Base-by-base conservation (phyloP, 1,140 invertebrate genomes). In the Phthorimaea operculella region DNA sequence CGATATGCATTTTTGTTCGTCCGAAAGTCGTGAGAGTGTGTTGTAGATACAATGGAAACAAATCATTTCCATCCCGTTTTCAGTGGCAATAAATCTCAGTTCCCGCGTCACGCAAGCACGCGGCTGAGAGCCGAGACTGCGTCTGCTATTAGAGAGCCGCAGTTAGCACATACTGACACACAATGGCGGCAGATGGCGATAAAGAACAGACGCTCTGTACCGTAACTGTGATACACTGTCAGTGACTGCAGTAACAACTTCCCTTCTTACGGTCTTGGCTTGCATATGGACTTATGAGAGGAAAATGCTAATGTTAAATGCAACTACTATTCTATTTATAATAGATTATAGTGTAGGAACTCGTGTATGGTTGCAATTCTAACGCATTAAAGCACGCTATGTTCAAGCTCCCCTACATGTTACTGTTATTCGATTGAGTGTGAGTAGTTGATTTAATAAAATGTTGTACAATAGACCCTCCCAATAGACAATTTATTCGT, bases 201-300 rank as follows among this genome's bases (percentile, higher is more conserved):
- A 56, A 60, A 53, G 53, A 59, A 59, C 58, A 10, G 54, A 51
- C 33, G 5, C 54, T 50, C 28, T 50, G 59, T 54, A 60, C 33
- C 59, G 59, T 60, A 56, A 57, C 47, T 39, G 51, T 42, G 56
- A 53, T 57, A 52, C 39, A 28, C 48, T 50, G 50, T 51, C 57
- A 58, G 45, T 58, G 51, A 42, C 11, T 49, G 47, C 18, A 16
- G 14, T 53, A 58, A 53, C 36, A 9, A 58, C 57, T 54, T 58
- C 52, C 51, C 47, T 58, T 51, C 51, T 51, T 52, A 44, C 21
- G n/a, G 36, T 15, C 15, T 15, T 47, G 34, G 18, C 12, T 55
- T 55, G 51, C 42, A 49, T 52, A 51, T 14, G 18, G 36, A 56
- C 49, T 56, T 9, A 5, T 16, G 16, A 15, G 44, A 2, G 16